Conservation (phyloP, 2,113 vertebrate genomes). For the Butorides virescens region DNA sequence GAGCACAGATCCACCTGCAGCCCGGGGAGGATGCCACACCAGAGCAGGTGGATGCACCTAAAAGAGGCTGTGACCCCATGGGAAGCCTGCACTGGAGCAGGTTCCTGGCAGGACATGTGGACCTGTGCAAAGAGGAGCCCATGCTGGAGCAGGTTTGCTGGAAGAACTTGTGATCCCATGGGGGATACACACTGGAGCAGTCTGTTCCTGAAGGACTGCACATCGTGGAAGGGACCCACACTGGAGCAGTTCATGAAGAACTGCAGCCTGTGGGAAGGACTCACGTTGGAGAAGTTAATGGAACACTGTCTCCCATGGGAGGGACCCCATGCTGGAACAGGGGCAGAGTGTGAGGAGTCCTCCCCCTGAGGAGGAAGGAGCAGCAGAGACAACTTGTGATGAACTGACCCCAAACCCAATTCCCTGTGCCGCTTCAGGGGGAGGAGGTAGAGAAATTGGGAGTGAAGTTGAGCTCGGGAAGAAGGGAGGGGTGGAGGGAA, state of each 20-base stretch:
- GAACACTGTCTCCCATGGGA: background rate
- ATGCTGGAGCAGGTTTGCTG: no score
- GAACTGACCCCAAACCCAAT: background rate
- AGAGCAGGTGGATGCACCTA: background rate
- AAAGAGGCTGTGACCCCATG: background rate
- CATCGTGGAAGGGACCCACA: no score
- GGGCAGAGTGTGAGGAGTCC: no score
- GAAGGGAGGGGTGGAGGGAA: background rate
- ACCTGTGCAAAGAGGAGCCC: no score
- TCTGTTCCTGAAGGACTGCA: no score
- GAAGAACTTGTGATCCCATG: no score
- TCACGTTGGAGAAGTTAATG: background rate
- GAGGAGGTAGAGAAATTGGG: background rate
- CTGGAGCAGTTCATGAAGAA: background rate
- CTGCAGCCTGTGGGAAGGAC: background rate
- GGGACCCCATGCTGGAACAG: no score
- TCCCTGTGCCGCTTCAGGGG: background rate
- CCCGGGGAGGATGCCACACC: background rate
- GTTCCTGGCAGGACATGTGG: background rate
- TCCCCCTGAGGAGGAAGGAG: background rate
- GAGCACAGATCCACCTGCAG: background rate
- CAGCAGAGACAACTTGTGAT: background rate
- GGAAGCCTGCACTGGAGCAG: background rate
- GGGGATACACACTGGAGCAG: no score
- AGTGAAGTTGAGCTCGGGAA: background rate